Base-by-base conservation (phyloP, 2,888 invertebrate genomes). In the Stramonita haemastoma region DNA sequence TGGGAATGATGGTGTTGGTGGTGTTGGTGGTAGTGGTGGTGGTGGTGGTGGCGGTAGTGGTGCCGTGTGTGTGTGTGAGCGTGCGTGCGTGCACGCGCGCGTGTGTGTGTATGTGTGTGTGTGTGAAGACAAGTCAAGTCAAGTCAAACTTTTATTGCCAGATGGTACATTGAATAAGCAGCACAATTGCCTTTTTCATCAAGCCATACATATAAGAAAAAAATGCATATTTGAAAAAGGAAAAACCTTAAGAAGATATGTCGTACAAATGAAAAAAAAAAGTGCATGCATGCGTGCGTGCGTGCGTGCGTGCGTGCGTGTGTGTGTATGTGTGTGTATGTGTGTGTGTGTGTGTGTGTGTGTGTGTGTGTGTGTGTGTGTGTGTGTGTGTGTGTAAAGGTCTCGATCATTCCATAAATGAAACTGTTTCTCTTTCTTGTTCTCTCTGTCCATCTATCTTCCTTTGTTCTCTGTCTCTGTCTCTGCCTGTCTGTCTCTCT, bases 321-420 rank as follows among this genome's bases (percentile, higher is more conserved):
- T 81, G 81, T 81, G 81, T 81, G 81, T 36, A 26, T 81, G 81
- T 81, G 19, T 36, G 15, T 36, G 19, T 81, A 26, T 83, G 83
- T 83, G 83, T 83, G 83, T 83, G 36, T 36, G 19, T 26, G 84
- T 84, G 56, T 56, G 84, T 84, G 46, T 84, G 56, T 84, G 84
- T 56, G 56, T 84, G n/a, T 46, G 84, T 26, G 84, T 84, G 56
- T 84, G 46, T 17, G 56, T 56, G 56, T 84, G 84, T 79, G 32
- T 79, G 34, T 79, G 11, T 79, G 79, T 34, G 32, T 32, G 15
- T 77, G 13, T 34, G 79, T 34, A 17, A 17, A 32, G 22, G 22
- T 22, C 5, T 13, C 17, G 26, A 17, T 22, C 66, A 22, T 66
- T 73, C n/a, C n/a, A 0, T 73, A 26, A n/a, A 11, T 73, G 13